These are phyloP conservation scores for Pseudochromis fuscus DNA, from an alignment of 2,797 vertebrate genomes.

Conservation along the genomic window DNA sequence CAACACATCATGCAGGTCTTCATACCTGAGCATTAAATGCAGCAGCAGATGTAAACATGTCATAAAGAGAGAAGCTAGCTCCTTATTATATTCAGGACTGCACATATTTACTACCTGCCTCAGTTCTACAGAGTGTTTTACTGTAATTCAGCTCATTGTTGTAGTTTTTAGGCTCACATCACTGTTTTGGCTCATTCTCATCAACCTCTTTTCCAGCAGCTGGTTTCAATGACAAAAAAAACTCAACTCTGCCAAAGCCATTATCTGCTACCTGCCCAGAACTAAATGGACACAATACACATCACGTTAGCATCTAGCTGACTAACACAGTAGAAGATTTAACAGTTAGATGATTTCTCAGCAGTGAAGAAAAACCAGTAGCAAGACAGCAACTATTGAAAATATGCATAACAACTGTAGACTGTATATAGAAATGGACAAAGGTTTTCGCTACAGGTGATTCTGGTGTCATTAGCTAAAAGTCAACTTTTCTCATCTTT, in stretches of 20 bases:
- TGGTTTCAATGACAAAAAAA: background rate
- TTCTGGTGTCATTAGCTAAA: no score
- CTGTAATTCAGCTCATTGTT: background rate
- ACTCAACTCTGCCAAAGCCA: no score
- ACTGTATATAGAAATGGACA: no score
- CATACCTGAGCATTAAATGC: constrained; percentile 15
- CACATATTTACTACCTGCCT: no score
- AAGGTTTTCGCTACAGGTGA: no score
- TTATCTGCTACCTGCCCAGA: background rate
- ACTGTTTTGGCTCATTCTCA: background rate
- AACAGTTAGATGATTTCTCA: background rate
- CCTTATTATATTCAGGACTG: background rate
- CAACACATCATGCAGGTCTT: constrained; percentile 76
- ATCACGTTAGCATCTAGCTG: no score
- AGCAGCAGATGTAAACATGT: background rate
- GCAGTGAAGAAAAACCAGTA: background rate
- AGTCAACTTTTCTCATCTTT: no score
- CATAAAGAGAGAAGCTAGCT: background rate
- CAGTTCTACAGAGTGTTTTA: no score
- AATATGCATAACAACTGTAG: background rate
- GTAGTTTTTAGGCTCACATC: background rate
- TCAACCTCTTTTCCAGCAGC: background rate
- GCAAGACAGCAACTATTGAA: background rate
- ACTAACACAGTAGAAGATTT: background rate
- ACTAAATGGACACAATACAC: background rate